These are phyloP conservation scores for Sweltsa coloradensis DNA, from an alignment of 1,140 invertebrate genomes.

Conservation along the genomic window DNA sequence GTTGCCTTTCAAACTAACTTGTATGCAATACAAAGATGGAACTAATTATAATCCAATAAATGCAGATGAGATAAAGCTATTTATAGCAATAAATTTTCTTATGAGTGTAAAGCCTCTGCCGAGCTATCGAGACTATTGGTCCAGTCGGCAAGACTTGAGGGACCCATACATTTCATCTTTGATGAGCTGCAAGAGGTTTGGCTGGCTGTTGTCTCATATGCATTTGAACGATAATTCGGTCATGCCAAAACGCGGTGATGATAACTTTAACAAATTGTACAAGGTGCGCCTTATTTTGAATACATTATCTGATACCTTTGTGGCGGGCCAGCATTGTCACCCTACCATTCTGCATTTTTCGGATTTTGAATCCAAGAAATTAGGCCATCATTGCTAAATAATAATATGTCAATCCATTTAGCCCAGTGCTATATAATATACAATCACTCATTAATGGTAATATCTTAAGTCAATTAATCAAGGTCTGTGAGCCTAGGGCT, in stretches of 20 bases:
- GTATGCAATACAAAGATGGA: conserved; percentile 3
- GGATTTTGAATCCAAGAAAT: too few relatives aligned
- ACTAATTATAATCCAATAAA: conserved; percentile 9
- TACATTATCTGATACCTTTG: conserved; percentile 5
- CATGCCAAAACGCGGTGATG: conserved; percentile 20
- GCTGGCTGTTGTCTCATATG: conserved; percentile 24
- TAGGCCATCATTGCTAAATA: too few relatives aligned
- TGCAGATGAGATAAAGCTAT: conserved; percentile 18
- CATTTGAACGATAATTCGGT: conserved; percentile 27
- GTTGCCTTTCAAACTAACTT: conserved; percentile 5
- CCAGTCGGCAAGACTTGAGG: conserved; percentile 23
- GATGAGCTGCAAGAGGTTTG: conserved; percentile 30
- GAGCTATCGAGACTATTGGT: conserved; percentile 25
- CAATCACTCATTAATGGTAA: too few relatives aligned
- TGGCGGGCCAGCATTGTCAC: too few relatives aligned
- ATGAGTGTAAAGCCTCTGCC: conserved; percentile 22
- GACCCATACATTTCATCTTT: conserved; percentile 25
- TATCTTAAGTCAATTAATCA: too few relatives aligned
- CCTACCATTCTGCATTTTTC: too few relatives aligned
- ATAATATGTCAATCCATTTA: too few relatives aligned
- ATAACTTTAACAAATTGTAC: conserved; percentile 29
- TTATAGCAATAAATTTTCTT: conserved; percentile 22
- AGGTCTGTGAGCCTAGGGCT: too few relatives aligned
- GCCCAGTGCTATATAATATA: too few relatives aligned
- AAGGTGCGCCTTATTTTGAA: conserved; percentile 25